Conservation (phyloP, 2,888 invertebrate genomes). For the Itoplectis maculator region DNA sequence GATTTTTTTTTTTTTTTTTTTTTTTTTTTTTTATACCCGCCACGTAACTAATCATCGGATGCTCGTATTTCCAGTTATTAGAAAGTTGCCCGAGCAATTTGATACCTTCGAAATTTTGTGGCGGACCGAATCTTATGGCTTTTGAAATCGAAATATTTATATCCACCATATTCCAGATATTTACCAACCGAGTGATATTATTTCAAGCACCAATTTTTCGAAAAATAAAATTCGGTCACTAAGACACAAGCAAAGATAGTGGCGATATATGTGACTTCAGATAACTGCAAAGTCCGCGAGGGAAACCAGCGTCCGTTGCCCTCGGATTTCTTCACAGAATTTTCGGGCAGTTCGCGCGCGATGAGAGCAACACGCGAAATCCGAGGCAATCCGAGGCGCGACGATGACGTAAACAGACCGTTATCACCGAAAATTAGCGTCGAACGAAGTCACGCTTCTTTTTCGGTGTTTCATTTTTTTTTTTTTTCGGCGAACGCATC, state of each 20-base stretch:
- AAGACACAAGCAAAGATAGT: too few species aligned
- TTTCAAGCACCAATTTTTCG: too few species aligned
- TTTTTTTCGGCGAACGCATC: constrained; percentile 49
- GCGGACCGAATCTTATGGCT: not conserved
- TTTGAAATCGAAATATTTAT: not conserved
- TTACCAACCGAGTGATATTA: too few species aligned
- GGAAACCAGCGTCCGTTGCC: not conserved
- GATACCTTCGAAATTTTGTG: not conserved
- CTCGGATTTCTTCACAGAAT: constrained; percentile 24
- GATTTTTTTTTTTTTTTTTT: too few species aligned
- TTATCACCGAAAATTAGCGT: constrained; percentile 68
- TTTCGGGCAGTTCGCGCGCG: constrained; percentile 25
- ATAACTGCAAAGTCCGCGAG: not conserved
- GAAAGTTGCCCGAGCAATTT: constrained; percentile 15
- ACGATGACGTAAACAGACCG: constrained; percentile 64
- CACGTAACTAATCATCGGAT: constrained; percentile 22
- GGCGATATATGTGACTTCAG: not conserved
- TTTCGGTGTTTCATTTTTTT: constrained; percentile 38
- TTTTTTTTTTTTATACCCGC: too few species aligned
- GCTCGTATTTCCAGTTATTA: constrained; percentile 14
- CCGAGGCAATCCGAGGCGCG: constrained; percentile 37
- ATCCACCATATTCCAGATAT: too few species aligned
- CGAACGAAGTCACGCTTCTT: constrained; percentile 58
- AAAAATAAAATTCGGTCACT: too few species aligned
- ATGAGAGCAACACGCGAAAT: constrained; percentile 45